A percentile compares a stretch with the other conserved stretches of the same genome.
These are phyloP conservation scores for Leptosomus discolor DNA, from an alignment of 2,113 vertebrate genomes.

Conservation along the genomic window DNA sequence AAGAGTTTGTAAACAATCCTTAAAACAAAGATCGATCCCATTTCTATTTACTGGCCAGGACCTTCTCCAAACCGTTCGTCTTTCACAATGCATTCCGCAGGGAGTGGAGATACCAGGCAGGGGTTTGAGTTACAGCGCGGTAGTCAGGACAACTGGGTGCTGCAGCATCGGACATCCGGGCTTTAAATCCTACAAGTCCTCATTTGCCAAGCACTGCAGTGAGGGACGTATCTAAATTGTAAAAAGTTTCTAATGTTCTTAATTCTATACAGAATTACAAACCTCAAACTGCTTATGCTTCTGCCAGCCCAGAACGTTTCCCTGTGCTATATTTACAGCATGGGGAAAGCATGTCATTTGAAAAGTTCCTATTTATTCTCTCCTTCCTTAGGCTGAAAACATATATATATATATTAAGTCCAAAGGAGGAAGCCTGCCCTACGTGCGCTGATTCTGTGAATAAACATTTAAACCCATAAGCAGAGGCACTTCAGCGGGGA, in stretches of 20 bases:
- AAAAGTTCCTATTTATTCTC: not conserved
- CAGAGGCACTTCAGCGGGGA: not conserved
- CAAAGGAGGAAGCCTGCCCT: not conserved
- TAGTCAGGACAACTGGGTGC: not conserved
- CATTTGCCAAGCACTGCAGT: fast-evolving
- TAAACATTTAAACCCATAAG: not conserved
- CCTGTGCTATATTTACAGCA: fast-evolving
- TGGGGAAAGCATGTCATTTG: not conserved
- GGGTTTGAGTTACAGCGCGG: not conserved
- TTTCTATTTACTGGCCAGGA: not conserved
- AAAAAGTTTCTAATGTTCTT: not conserved
- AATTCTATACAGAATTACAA: not conserved
- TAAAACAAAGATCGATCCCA: not conserved
- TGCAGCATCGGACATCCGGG: not conserved
- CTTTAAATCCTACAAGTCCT: not conserved
- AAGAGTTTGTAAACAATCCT: not conserved
- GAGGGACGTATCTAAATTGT: fast-evolving
- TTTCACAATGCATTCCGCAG: not conserved
- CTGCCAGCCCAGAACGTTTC: not conserved
- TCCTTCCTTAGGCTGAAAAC: not conserved
- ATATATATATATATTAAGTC: too few species aligned
- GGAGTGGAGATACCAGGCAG: not conserved
- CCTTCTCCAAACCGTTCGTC: not conserved
- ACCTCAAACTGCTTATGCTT: not conserved
- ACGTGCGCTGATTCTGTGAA: not conserved